phyloP scores from a whole-genome alignment of 2,113 vertebrate species.

The Aphelocoma coerulescens region DNA sequence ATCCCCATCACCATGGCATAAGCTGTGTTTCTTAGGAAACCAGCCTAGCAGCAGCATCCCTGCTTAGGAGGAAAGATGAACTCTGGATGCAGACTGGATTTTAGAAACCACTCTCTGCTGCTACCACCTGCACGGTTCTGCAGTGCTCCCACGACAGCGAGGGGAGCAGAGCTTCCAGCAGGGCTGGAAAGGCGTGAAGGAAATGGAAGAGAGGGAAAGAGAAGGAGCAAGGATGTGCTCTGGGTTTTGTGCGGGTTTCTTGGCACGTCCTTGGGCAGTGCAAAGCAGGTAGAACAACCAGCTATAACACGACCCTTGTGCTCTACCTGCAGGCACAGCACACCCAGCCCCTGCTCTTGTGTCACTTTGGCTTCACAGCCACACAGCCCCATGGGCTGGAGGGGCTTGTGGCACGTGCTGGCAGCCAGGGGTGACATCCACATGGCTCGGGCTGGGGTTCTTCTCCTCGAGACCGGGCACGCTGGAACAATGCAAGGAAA shows the following conservation, averaged over 20 bases:
- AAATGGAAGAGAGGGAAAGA: background rate
- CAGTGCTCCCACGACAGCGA: background rate
- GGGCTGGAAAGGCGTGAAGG: background rate
- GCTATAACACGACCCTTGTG: background rate
- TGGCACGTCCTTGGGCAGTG: background rate
- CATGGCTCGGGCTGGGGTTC: background rate
- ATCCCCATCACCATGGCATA: constrained; percentile 24
- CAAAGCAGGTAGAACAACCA: background rate
- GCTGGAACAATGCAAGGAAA: background rate
- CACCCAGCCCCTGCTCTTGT: background rate
- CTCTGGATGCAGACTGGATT: background rate
- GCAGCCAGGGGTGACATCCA: background rate
- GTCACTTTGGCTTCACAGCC: background rate
- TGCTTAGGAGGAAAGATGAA: background rate
- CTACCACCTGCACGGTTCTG: background rate
- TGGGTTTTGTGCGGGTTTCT: background rate
- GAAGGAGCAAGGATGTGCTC: background rate
- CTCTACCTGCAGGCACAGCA: background rate
- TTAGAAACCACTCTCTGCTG: background rate
- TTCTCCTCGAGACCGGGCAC: fast-evolving
- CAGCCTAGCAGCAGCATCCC: constrained; percentile 5
- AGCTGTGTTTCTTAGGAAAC: constrained; percentile 62
- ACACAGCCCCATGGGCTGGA: background rate
- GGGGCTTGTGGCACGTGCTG: background rate
- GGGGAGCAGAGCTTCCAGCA: background rate